These are phyloP conservation scores for Syngnathus scovelli DNA, from an alignment of 2,113 vertebrate species.

Conservation along the genomic window DNA sequence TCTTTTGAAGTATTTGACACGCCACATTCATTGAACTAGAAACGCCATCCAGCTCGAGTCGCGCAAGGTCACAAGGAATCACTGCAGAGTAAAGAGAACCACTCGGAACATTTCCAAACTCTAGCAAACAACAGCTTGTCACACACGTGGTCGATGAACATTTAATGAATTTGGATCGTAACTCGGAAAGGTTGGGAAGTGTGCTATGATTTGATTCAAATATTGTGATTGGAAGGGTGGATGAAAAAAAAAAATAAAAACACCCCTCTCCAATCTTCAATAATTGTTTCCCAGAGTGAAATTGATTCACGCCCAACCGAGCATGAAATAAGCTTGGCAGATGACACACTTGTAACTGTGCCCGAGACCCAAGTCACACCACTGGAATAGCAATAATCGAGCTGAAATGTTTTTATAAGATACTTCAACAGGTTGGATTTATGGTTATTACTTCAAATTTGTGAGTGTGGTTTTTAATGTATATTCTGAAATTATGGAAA, in stretches of 20 bases:
- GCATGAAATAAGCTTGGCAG: constrained; percentile 78
- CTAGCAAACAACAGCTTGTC: constrained; percentile 27
- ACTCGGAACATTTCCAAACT: constrained; percentile 12
- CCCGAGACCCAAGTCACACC: constrained; percentile 61
- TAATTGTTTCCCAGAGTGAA: constrained; percentile 77
- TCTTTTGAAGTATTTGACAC: neutral
- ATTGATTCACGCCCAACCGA: constrained; percentile 75
- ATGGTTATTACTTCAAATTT: no score
- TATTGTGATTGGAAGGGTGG: constrained; percentile 62
- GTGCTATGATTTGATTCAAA: constrained; percentile 65
- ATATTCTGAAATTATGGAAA: neutral
- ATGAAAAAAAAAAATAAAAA: constrained; percentile 39
- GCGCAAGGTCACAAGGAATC: neutral
- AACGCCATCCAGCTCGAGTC: neutral
- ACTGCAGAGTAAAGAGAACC: neutral
- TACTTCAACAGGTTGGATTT: constrained; percentile 5
- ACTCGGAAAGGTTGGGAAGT: constrained; percentile 50
- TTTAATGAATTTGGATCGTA: constrained; percentile 53
- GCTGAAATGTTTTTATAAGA: constrained; percentile 32
- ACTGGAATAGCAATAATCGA: constrained; percentile 71
- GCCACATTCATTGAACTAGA: neutral
- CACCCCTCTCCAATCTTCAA: constrained; percentile 59
- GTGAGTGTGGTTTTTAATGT: neutral
- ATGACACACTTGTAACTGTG: constrained; percentile 71
- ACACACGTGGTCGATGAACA: constrained; percentile 35